Conservation (phyloP, 2,797 vertebrate species). For the Trachurus trachurus region DNA sequence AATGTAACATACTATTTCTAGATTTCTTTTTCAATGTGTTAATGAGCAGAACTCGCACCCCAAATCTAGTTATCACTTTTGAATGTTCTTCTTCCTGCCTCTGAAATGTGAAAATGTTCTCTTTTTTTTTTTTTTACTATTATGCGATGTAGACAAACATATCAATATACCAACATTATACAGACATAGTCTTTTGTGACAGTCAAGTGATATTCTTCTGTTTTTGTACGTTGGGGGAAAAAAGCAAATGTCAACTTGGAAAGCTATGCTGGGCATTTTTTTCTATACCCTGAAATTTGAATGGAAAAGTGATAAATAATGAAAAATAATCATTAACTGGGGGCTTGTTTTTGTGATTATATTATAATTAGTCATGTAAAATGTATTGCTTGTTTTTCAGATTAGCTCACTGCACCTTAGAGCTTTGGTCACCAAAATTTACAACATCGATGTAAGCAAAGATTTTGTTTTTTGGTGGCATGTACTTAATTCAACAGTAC, state of each 20-base stretch:
- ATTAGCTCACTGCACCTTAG: slow-evolving; percentile 11
- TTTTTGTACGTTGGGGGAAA: not conserved
- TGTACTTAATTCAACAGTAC: slow-evolving; percentile 36
- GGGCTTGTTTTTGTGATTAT: not conserved
- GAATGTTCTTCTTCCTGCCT: not conserved
- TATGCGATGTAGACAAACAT: no score
- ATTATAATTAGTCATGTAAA: not conserved
- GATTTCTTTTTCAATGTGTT: not conserved
- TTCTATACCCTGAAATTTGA: not conserved
- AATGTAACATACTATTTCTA: not conserved
- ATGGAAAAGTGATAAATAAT: not conserved
- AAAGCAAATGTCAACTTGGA: not conserved
- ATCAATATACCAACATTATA: no score
- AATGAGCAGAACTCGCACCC: not conserved
- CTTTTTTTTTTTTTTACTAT: no score
- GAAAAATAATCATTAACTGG: not conserved
- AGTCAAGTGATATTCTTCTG: not conserved
- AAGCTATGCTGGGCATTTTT: not conserved
- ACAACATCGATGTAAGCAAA: slow-evolving; percentile 27
- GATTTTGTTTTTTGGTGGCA: slow-evolving; percentile 5
- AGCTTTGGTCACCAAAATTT: slow-evolving; percentile 8
- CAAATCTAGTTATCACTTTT: not conserved
- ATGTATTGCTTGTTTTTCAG: not conserved
- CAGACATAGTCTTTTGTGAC: not conserved
- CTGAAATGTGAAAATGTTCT: not conserved